A percentile compares a stretch with the other conserved stretches of the same genome.
phyloP scores from a whole-genome alignment of 1,140 invertebrate species.

The Pentalonia nigronervosa region DNA sequence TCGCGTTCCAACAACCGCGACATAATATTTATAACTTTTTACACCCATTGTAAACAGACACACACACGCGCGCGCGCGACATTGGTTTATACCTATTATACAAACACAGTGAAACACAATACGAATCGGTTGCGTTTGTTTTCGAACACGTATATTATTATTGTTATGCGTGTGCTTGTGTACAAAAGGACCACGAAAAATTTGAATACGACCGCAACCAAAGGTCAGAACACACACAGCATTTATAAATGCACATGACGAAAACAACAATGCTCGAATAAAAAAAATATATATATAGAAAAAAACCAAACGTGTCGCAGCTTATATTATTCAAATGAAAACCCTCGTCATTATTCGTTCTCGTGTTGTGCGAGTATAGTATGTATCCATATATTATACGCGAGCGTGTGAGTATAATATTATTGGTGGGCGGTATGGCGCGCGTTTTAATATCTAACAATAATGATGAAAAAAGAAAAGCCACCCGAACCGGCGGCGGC shows the following conservation, averaged over 20 bases:
- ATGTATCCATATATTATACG: background rate
- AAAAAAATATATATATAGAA: background rate
- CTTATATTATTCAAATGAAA: constrained; percentile 51
- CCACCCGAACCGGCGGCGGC: constrained; percentile 9
- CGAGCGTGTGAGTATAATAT: background rate
- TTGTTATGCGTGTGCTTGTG: background rate
- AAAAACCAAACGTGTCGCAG: constrained; percentile 50
- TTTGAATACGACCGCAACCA: constrained; percentile 58
- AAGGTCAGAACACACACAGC: constrained; percentile 52
- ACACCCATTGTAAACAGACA: constrained; percentile 8
- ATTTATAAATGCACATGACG: constrained; percentile 55
- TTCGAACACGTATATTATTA: background rate
- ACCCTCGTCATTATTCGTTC: constrained; percentile 17
- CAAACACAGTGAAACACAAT: constrained; percentile 15
- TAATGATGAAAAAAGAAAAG: constrained; percentile 17
- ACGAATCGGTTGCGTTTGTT: constrained; percentile 47
- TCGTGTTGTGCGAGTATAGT: background rate
- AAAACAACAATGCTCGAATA: constrained; percentile 53
- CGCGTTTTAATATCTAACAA: background rate
- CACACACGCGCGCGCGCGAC: background rate
- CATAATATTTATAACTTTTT: constrained; percentile 44
- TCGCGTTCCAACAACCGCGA: constrained; percentile 5
- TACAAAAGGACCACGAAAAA: constrained; percentile 58
- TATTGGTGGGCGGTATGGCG: constrained; percentile 30
- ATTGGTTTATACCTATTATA: background rate